Evolutionary conservation across 2,888 invertebrate genomes (phyloP), one percentile per base, ranked within the genome.

Genomic region (Tachina grossa): DNA sequence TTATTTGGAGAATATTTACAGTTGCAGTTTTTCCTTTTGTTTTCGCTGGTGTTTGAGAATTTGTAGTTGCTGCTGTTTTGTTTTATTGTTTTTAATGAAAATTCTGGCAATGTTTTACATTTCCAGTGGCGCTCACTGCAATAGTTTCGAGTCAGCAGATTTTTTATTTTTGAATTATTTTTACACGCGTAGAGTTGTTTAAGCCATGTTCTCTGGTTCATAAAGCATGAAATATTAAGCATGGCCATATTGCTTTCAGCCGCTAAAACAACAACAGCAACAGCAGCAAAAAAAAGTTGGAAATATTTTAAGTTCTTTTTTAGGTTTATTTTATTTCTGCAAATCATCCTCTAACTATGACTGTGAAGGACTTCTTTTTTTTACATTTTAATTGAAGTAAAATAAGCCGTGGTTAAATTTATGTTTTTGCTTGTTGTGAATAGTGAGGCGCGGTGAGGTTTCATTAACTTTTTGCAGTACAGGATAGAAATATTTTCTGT

Each of bases 351-450:
- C 41, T 61, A 74, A 75, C 74, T 81, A 51, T 66, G 55, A 41
- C 49, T 76, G 31, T 75, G 85, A 87, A 84, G 87, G 85, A 87
- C 83, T 81, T 87, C 81, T 76, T 87, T 66, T 31, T 78, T 80
- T 65, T 47, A 49, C 57, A 53, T 72, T 80, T 87, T 87, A 87
- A 87, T 87, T 87, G 87, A 86, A 87, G 87, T 81, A 87, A 86
- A 87, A 84, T 85, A 87, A 87, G 83, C 83, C 84, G 84, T 69
- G 78, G 82, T 81, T 74, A 57, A 47, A 55, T 76, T 53, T 78
- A 72, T 75, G 45, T 68, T 63, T 74, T 77, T 78, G n/a, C 45
- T 65, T 59, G 16, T 61, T 55, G 3, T 57, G 47, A 69, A 59
- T 63, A 19, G 19, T 41, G 69, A 14, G 31, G 51, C 14, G 69